A percentile compares a stretch with the other conserved stretches of the same genome.
phyloP scores from a whole-genome alignment of 2,113 vertebrate species.

The Proteles cristata region DNA sequence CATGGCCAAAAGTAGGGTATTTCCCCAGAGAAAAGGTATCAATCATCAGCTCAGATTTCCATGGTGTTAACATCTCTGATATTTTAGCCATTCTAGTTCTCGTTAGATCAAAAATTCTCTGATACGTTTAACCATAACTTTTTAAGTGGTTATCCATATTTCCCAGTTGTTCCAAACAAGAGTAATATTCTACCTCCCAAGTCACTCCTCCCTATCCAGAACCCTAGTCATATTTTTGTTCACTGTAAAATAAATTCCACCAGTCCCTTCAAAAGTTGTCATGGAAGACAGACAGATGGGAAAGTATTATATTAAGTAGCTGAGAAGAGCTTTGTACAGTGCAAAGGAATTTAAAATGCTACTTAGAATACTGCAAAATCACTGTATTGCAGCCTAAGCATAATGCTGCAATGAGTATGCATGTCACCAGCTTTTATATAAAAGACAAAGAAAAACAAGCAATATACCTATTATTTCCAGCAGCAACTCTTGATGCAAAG shows the following conservation, averaged over 20 bases:
- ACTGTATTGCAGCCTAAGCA: background rate
- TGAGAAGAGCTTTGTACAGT: constrained; percentile 9
- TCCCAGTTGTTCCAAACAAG: background rate
- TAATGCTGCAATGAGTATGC: background rate
- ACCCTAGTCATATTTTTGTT: background rate
- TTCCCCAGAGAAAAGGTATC: background rate
- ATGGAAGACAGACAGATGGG: background rate
- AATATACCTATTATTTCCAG: background rate
- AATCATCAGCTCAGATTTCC: background rate
- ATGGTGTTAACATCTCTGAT: background rate
- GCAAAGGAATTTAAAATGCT: constrained; percentile 42
- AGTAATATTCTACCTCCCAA: background rate
- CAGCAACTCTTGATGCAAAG: background rate
- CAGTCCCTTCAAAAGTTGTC: constrained; percentile 17
- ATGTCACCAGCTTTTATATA: background rate
- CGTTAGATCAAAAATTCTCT: constrained; percentile 9
- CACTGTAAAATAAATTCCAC: background rate
- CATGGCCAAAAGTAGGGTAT: background rate
- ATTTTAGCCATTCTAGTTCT: background rate
- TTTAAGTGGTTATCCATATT: background rate
- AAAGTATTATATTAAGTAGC: background rate
- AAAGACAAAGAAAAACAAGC: background rate
- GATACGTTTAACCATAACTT: background rate
- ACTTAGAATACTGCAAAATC: background rate
- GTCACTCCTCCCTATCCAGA: background rate